A percentile compares a stretch with the other conserved stretches of the same genome.
Conservation (phyloP, 2,888 invertebrate genomes). For the Morinoia aosen region DNA sequence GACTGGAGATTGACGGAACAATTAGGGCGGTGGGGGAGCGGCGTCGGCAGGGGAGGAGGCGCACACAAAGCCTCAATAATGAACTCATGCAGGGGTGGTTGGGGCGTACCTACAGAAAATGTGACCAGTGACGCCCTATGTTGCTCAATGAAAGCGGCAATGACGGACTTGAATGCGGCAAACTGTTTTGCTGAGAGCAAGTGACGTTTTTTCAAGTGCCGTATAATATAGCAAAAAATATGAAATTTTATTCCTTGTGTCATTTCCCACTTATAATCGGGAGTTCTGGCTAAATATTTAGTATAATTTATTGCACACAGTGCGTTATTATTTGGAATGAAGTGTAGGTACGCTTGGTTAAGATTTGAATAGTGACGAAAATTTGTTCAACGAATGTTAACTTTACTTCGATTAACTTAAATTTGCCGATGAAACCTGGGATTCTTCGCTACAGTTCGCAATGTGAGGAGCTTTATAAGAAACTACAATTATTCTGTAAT, state of each 20-base stretch:
- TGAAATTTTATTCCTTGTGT: neutral
- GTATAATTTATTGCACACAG: neutral
- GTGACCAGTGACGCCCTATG: neutral
- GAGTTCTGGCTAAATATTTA: no score
- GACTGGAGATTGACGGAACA: slow-evolving; percentile 43
- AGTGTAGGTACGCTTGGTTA: no score
- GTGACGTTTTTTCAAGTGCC: neutral
- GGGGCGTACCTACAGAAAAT: neutral
- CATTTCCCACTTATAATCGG: neutral
- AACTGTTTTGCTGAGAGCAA: neutral
- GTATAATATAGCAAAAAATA: neutral
- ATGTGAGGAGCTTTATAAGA: no score
- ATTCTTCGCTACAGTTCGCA: no score
- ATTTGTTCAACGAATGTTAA: no score
- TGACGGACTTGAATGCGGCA: neutral
- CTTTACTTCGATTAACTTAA: no score
- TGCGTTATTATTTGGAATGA: no score
- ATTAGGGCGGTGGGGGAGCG: neutral
- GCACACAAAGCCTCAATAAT: slow-evolving; percentile 5
- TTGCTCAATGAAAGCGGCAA: neutral
- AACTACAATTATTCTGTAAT: no score
- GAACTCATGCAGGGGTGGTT: neutral
- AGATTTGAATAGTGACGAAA: no score
- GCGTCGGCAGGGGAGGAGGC: neutral
- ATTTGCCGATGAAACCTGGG: no score